phyloP scores from a whole-genome alignment of 1,140 invertebrate species.

The Drosophila kohkoa region DNA sequence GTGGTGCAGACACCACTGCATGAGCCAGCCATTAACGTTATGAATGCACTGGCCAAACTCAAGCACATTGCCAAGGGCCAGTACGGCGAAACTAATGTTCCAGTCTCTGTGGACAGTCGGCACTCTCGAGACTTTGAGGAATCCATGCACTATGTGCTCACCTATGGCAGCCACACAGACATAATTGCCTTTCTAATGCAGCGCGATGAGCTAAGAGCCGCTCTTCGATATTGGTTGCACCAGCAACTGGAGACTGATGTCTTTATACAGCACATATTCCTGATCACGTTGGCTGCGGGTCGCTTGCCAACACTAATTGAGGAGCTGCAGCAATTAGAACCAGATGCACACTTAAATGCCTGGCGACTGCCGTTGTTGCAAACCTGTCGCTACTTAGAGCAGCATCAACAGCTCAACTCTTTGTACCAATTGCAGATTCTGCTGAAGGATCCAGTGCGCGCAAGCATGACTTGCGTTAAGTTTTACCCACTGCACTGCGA shows the following conservation, averaged over 20 bases:
- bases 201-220: constrained; percentile 87
- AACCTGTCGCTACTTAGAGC: constrained; percentile 89
- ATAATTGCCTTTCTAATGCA: constrained; percentile 90
- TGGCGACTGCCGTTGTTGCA: constrained; percentile 90
- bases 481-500: constrained; percentile 88
- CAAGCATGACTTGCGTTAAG: constrained; percentile 90
- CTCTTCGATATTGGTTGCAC: constrained; percentile 88
- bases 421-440: constrained; percentile 90
- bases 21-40: constrained; percentile 87
- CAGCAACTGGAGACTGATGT: constrained; percentile 88
- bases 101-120: constrained; percentile 66
- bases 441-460: constrained; percentile 89
- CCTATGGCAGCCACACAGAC: constrained; percentile 89
- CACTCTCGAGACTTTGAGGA: constrained; percentile 88
- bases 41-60: constrained; percentile 86
- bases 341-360: constrained; percentile 87
- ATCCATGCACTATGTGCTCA: constrained; percentile 90
- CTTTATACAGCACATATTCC: constrained; percentile 90
- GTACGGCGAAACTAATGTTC: constrained; percentile 73
- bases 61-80: constrained; percentile 86
- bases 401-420: constrained; percentile 87
- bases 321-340: constrained; percentile 86
- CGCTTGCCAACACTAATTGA: constrained; percentile 87
- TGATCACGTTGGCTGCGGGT: constrained; percentile 88
- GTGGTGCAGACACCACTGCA: constrained; percentile 85